A percentile compares a stretch with the other conserved stretches of the same genome.
Conservation (phyloP, 2,797 vertebrate species). For the Xiphophorus birchmanni region DNA sequence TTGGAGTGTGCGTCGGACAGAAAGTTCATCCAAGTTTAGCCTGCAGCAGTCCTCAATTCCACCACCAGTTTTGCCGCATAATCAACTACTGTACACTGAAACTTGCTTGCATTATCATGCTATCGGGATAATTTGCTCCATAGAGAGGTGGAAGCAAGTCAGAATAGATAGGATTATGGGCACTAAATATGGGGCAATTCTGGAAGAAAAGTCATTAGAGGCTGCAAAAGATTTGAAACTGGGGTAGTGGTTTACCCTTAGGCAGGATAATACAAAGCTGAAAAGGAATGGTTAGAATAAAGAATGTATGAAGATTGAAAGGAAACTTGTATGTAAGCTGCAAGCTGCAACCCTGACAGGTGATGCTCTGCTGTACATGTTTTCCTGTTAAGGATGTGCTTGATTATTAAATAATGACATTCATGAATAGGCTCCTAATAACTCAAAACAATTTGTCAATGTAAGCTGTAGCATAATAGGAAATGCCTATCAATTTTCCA, state of each 20-base stretch:
- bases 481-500: neutral
- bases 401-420: neutral
- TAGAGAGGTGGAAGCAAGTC: neutral
- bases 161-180: too few relatives aligned
- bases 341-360: neutral
- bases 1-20: neutral
- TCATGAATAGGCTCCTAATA: neutral
- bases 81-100: neutral
- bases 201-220: too few relatives aligned
- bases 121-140: neutral
- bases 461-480: neutral
- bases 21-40: neutral
- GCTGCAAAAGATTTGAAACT: too few relatives aligned
- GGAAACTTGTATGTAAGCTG: too few relatives aligned
- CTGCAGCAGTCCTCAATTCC: neutral
- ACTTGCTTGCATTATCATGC: neutral
- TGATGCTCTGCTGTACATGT: neutral
- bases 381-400: neutral
- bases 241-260: neutral
- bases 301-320: neutral
- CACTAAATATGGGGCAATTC: too few relatives aligned
- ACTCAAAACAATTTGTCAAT: neutral
- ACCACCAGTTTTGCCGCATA: neutral
- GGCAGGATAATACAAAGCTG: neutral
- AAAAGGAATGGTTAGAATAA: neutral